Evolutionary conservation across 2,888 invertebrate genomes (phyloP), one percentile per base, ranked within the genome.

Genomic region (Hedychridium roseum): DNA sequence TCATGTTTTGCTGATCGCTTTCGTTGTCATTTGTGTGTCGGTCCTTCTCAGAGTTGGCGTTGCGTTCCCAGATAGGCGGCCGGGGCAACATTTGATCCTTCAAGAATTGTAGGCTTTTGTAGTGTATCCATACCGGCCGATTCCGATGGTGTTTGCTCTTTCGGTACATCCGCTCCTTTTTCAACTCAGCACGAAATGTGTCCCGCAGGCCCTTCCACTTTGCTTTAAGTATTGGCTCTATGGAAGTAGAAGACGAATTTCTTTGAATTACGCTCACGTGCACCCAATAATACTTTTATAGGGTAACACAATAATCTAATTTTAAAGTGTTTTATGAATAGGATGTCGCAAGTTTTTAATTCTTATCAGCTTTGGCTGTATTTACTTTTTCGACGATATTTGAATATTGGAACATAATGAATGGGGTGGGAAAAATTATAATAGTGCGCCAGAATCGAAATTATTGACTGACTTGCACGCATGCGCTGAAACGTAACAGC

Each of bases 131-230:
- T 23, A 73, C 66, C 14, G 78, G 74, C 12, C 74, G 68, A 26
- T 66, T 71, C 18, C 72, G 67, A 23, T 68, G 66, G 23, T 61
- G 73, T 50, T 74, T 74, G 42, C 68, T 75, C 54, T 71, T 72
- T 7, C 67, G 61, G 21, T 66, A 75, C n/a, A 73, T 71, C 32
- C 69, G 68, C 16, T 78, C 76, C 47, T 79, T 79, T 48, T 77
- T 78, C 15, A 79, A 43, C 35, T 79, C 79, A 2, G 74, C 75
- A 2, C 79, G 73, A 50, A 78, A 79, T 1, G 79, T 79, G 41
- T 79, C 79, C 16, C 79, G 57, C 7, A 80, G 59, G 11, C 77
- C 76, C 51, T 79, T 79, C 79, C 79, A 79, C 48, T 77, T 78
- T 1, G 71, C 68, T 52, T 74, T 76, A 11, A 75, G 49, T 15